These are phyloP conservation scores for Tragelaphus scriptus DNA, from an alignment of 2,113 vertebrate genomes.

Conservation along the genomic window DNA sequence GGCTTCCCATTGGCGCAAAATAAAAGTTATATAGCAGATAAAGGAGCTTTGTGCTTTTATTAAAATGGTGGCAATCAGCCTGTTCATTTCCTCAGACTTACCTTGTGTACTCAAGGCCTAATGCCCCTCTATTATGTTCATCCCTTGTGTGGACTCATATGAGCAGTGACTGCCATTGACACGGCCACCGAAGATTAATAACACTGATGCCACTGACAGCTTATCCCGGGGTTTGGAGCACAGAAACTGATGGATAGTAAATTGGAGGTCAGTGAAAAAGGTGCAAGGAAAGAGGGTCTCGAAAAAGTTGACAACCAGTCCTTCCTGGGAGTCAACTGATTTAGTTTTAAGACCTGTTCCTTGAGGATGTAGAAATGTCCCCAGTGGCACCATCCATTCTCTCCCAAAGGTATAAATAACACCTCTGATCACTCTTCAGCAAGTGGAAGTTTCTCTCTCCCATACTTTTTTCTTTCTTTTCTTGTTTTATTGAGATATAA, in stretches of 20 bases:
- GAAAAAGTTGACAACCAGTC: neutral
- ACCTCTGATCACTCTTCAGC: neutral
- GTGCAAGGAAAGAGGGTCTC: slow-evolving; percentile 47
- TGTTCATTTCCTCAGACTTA: slow-evolving; percentile 67
- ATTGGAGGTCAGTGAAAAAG: slow-evolving; percentile 40
- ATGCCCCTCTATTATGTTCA: slow-evolving; percentile 43
- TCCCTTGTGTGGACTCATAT: slow-evolving; percentile 54
- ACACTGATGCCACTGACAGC: slow-evolving; percentile 24
- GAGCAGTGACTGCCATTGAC: slow-evolving; percentile 63
- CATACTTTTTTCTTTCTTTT: neutral
- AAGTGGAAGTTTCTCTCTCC: neutral
- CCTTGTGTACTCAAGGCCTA: slow-evolving; percentile 2
- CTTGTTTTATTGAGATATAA: neutral
- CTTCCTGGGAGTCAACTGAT: neutral
- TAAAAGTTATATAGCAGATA: slow-evolving; percentile 59
- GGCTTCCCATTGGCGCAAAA: slow-evolving; percentile 56
- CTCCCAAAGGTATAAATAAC: neutral
- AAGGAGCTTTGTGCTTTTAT: slow-evolving; percentile 72
- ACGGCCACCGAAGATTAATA: slow-evolving; percentile 57
- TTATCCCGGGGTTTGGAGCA: slow-evolving; percentile 31
- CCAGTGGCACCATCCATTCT: neutral
- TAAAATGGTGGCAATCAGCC: slow-evolving; percentile 53
- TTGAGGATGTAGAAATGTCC: neutral
- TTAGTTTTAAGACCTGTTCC: slow-evolving; percentile 15
- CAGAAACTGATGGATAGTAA: slow-evolving; percentile 43